Percentiles rank a stretch among this genome's conserved stretches.
Evolutionary conservation across 2,888 invertebrate species (phyloP).

Genomic region (Athalia cordata): DNA sequence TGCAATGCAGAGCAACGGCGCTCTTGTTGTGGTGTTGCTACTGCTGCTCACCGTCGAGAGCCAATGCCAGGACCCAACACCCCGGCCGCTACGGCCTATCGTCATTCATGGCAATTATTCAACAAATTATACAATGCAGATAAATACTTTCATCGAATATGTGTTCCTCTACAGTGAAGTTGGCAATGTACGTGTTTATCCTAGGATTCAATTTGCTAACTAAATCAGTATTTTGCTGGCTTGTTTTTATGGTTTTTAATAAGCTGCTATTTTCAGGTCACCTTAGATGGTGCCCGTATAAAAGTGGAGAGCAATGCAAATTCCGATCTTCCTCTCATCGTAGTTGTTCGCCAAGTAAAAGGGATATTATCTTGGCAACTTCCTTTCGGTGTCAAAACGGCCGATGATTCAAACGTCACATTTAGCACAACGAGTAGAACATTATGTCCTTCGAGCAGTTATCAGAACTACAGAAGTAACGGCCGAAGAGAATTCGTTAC

Average conservation of each 20-base stretch:
- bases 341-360: conserved; percentile 84
- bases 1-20: conserved; percentile 29
- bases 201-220: conserved; percentile 7
- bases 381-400: conserved; percentile 78
- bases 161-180: conserved; percentile 64
- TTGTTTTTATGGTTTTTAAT: neutral
- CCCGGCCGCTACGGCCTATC: conserved; percentile 59
- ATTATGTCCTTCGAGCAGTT: conserved; percentile 78
- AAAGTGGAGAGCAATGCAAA: conserved; percentile 73
- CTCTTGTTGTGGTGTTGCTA: conserved; percentile 40
- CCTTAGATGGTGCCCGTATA: conserved; percentile 63
- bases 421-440: conserved; percentile 74
- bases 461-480: conserved; percentile 61
- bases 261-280: conserved; percentile 49
- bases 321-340: conserved; percentile 79
- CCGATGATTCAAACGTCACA: conserved; percentile 50
- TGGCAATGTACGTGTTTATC: conserved; percentile 59
- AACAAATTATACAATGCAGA: conserved; percentile 53
- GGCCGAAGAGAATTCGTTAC: conserved; percentile 77
- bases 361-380: conserved; percentile 88
- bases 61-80: conserved; percentile 42
- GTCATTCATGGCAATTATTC: conserved; percentile 63
- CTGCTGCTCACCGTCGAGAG: conserved; percentile 23
- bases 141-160: conserved; percentile 66
- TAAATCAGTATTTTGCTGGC: conserved; percentile 20